Conservation (phyloP, 2,888 invertebrate species). For the Tuberolachnus salignus region DNA sequence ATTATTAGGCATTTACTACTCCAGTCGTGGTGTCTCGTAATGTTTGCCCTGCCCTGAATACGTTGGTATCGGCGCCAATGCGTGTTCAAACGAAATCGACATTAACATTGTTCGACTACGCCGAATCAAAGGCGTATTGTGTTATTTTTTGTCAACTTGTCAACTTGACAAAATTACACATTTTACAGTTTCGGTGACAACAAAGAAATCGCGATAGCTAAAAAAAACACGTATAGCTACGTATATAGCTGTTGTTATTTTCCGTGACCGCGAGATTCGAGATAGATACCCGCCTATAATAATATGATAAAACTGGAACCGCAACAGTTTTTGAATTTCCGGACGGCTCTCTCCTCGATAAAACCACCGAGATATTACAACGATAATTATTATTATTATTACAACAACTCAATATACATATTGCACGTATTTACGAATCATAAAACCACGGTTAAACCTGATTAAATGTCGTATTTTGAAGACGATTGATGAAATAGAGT, state of each 20-base stretch:
- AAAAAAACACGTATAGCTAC: not conserved
- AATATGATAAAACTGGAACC: slow-evolving; percentile 35
- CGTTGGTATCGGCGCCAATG: no score
- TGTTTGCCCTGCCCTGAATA: no score
- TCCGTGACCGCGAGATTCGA: not conserved
- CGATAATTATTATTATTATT: not conserved
- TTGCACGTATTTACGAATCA: not conserved
- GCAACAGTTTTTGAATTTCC: not conserved
- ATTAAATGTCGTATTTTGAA: not conserved
- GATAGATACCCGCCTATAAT: not conserved
- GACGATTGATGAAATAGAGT: not conserved
- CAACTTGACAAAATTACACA: no score
- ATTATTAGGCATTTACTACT: no score
- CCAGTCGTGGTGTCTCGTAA: no score
- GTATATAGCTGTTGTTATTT: slow-evolving; percentile 21
- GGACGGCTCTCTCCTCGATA: slow-evolving; percentile 22
- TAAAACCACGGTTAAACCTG: not conserved
- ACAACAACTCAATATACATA: not conserved
- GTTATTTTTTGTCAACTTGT: no score
- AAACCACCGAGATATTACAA: not conserved
- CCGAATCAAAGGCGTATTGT: no score
- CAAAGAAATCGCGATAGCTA: slow-evolving; percentile 24
- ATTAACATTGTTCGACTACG: no score
- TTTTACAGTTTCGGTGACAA: not conserved
- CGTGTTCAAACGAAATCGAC: no score